Conservation (phyloP, 2,888 invertebrate genomes). For the Chrysina gloriosa region DNA sequence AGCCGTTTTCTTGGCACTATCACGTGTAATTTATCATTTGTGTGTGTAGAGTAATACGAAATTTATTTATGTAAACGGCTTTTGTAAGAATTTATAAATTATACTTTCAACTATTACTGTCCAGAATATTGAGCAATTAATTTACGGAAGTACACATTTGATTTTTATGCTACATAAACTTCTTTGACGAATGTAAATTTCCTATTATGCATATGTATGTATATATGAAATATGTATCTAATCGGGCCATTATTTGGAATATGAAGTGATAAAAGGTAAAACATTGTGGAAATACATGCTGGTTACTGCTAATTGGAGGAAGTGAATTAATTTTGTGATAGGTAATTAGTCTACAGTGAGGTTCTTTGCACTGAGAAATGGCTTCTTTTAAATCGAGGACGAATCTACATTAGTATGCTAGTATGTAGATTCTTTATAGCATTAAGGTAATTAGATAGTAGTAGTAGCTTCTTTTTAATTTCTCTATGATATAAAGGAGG, state of each 20-base stretch:
- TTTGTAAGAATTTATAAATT: slow-evolving; percentile 14
- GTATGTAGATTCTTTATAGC: not conserved
- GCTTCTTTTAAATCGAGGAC: no score
- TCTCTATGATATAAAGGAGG: no score
- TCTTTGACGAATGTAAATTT: slow-evolving; percentile 2
- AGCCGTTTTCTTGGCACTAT: slow-evolving; percentile 24
- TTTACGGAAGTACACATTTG: not conserved
- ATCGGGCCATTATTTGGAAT: not conserved
- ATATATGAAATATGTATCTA: no score
- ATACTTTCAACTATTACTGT: not conserved
- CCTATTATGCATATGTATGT: slow-evolving; percentile 13
- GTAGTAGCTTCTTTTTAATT: no score
- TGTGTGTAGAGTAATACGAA: slow-evolving; percentile 9
- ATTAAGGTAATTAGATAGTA: no score
- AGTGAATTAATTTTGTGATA: slow-evolving; percentile 5
- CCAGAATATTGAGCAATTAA: not conserved
- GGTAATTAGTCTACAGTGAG: not conserved
- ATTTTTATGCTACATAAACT: slow-evolving; percentile 21
- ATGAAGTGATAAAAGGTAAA: not conserved
- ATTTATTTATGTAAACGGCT: not conserved
- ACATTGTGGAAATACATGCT: not conserved
- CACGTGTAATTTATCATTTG: slow-evolving; percentile 28
- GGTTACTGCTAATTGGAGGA: slow-evolving; percentile 2
- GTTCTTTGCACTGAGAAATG: not conserved
- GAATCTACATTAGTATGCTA: no score